Evolutionary conservation across 2,888 invertebrate genomes (phyloP).

Genomic region (Sinohyriopsis cumingii): DNA sequence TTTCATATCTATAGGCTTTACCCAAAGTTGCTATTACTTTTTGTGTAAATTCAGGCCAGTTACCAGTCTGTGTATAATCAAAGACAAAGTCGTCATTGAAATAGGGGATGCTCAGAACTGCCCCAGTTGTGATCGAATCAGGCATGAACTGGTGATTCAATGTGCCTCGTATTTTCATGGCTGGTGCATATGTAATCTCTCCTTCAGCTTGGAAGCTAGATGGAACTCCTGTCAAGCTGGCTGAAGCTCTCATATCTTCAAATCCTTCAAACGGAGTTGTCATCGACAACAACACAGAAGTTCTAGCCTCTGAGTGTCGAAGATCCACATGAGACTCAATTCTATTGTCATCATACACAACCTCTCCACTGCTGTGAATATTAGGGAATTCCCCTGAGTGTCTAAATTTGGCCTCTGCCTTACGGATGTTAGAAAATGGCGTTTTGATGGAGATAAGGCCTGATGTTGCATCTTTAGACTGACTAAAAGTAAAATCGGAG

Average conservation of each 20-base stretch:
- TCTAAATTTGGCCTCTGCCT: no score
- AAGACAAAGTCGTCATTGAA: constrained; percentile 29
- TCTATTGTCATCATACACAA: background rate
- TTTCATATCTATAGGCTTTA: no score
- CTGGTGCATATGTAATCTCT: constrained; percentile 33
- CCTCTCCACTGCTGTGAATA: no score
- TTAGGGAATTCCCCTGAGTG: no score
- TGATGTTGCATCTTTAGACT: constrained; percentile 2
- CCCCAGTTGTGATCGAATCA: constrained; percentile 20
- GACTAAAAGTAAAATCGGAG: constrained; percentile 25
- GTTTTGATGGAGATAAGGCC: no score
- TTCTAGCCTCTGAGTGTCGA: background rate
- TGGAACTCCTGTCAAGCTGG: constrained; percentile 29
- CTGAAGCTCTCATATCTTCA: constrained; percentile 28
- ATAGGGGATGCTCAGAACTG: constrained; percentile 32
- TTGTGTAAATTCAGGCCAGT: no score
- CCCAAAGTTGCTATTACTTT: no score
- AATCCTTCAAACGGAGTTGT: constrained; percentile 13
- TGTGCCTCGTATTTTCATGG: constrained; percentile 30
- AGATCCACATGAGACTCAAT: background rate
- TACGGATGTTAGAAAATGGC: no score
- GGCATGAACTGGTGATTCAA: constrained; percentile 22
- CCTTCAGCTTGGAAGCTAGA: constrained; percentile 35
- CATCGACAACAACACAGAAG: background rate
- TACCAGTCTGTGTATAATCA: constrained; percentile 17